Conservation (phyloP, 2,113 vertebrate species). For the Quiscalus mexicanus region DNA sequence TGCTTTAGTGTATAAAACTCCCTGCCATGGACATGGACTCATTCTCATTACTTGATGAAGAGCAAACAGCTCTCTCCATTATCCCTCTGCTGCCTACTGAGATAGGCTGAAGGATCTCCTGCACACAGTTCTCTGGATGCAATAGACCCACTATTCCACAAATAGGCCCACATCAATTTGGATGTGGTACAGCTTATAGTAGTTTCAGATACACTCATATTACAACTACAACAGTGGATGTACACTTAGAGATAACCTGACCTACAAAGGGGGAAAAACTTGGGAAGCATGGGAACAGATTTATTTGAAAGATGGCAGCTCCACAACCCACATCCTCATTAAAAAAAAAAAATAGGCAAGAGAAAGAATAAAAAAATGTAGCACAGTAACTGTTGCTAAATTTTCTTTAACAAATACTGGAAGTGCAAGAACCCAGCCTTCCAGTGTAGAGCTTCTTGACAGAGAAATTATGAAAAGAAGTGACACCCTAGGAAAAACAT, state of each 20-base stretch:
- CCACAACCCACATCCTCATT: fast-evolving
- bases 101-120: not conserved
- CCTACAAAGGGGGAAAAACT: not conserved
- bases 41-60: not conserved
- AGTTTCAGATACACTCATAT: not conserved
- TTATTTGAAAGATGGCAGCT: not conserved
- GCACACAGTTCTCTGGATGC: not conserved
- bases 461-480: not conserved
- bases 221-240: not conserved
- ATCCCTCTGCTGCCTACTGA: not conserved
- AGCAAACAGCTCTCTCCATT: not conserved
- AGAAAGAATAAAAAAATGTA: not conserved
- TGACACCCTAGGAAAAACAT: not conserved
- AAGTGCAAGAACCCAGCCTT: not conserved
- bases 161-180: not conserved
- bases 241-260: not conserved
- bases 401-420: not conserved
- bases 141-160: not conserved
- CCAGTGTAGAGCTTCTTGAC: not conserved
- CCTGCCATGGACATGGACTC: not conserved
- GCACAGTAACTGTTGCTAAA: not conserved
- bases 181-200: not conserved
- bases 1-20: not conserved
- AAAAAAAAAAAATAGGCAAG: fast-evolving
- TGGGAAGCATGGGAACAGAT: not conserved